Base-by-base conservation (phyloP, 2,888 invertebrate species). In the Hofmannophila pseudospretella region DNA sequence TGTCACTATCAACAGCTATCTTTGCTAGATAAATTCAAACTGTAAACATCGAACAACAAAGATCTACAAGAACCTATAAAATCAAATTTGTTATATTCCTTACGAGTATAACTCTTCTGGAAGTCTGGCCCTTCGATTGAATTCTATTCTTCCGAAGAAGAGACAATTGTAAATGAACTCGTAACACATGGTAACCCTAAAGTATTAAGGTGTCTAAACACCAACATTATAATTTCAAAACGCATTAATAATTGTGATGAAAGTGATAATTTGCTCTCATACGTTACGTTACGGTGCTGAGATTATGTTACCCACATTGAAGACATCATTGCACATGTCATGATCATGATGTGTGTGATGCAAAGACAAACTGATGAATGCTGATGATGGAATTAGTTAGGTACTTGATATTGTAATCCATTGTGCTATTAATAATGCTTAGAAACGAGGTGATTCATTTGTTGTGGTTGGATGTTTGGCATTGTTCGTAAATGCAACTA, bases 161-260 rank as follows among this genome's bases (percentile, higher is more conserved):
- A n/a, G n/a, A n/a, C n/a, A n/a, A n/a, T n/a, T n/a, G n/a, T n/a
- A n/a, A n/a, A n/a, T n/a, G 16, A 3, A 16, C 3, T 16, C 16
- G 3, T 16, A 16, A 16, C 16, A 5, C 16, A 16, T 22, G 23
- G 23, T n/a, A 23, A 23, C 23, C 23, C 23, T 23, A 23, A 1
- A 23, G 7, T 5, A n/a, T 23, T 7, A 22, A 7, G n/a, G 23
- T 7, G 20, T 23, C 7, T 20, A 19, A 35, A 35, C 30, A 29
- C 23, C 11, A 7, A 48, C 40, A 61, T 58, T 64, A 64, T 57
- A 42, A 52, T 62, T 60, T 51, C 55, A 54, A 59, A 57, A 57
- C 52, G 56, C 54, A 59, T 63, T 60, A 65, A 59, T 51, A 44
- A n/a, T n/a, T 10, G 47, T 62, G 51, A 47, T 55, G 52, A 55